phyloP scores from a whole-genome alignment of 1,140 invertebrate genomes.

The Colletes gigas region DNA sequence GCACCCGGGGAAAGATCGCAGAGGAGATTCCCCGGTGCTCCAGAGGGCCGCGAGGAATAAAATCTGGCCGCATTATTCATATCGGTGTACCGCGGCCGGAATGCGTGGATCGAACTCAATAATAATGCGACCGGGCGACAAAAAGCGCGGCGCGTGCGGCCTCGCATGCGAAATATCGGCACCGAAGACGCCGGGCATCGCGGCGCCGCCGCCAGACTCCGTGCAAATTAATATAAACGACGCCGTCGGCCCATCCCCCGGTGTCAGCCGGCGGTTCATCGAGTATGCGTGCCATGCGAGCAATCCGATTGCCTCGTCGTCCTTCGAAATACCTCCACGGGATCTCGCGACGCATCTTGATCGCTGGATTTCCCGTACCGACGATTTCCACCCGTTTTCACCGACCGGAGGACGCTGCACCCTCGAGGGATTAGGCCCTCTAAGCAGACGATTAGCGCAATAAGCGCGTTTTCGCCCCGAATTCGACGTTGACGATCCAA shows the following conservation, averaged over 20 bases:
- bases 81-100: slow-evolving; percentile 73
- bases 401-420: not conserved
- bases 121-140: slow-evolving; percentile 72
- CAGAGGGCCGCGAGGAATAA: slow-evolving; percentile 62
- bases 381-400: slow-evolving; percentile 21
- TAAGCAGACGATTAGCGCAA: slow-evolving; percentile 13
- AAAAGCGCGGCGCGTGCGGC: slow-evolving; percentile 68
- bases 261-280: slow-evolving; percentile 58
- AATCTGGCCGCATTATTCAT: slow-evolving; percentile 77
- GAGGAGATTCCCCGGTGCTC: slow-evolving; percentile 67
- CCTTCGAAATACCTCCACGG: slow-evolving; percentile 54
- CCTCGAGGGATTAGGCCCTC: not conserved
- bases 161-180: slow-evolving; percentile 69
- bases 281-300: slow-evolving; percentile 66
- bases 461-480: too few species aligned
- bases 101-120: slow-evolving; percentile 80
- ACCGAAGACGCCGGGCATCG: slow-evolving; percentile 62
- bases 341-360: slow-evolving; percentile 57
- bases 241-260: slow-evolving; percentile 29
- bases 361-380: slow-evolving; percentile 40
- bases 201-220: slow-evolving; percentile 64
- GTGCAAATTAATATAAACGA: slow-evolving; percentile 73
- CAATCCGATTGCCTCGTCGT: slow-evolving; percentile 65
- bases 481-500: too few species aligned
- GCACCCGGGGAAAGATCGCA: slow-evolving; percentile 67